Evolutionary conservation across 2,888 invertebrate genomes (phyloP).

Genomic region (Danaus chrysippus): DNA sequence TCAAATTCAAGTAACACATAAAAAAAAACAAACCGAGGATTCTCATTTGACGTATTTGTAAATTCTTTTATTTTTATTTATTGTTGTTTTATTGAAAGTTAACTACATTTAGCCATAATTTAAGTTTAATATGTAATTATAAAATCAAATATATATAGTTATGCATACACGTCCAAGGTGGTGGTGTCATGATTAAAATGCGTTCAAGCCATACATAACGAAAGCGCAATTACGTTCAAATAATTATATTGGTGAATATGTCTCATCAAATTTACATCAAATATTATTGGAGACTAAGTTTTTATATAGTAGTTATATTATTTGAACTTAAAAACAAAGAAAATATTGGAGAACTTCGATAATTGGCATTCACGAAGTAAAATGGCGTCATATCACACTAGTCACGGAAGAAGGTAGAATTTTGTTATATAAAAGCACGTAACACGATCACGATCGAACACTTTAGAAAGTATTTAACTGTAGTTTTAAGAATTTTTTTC

Average conservation of each 20-base stretch:
- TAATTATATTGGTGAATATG: conserved; percentile 3
- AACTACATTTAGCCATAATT: not conserved
- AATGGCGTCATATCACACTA: conserved; percentile 80
- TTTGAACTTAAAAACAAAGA: conserved; percentile 36
- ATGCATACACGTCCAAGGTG: conserved; percentile 53
- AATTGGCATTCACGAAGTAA: conserved; percentile 79
- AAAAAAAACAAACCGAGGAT: too few relatives aligned
- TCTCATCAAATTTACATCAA: conserved; percentile 5
- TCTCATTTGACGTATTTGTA: too few relatives aligned
- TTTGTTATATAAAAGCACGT: conserved; percentile 68
- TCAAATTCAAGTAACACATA: too few relatives aligned
- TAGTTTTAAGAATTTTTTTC: conserved; percentile 52
- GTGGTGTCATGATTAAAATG: conserved; percentile 70
- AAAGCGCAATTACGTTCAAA: conserved; percentile 20
- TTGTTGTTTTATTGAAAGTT: too few relatives aligned
- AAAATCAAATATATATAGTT: conserved; percentile 34
- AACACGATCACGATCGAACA: conserved; percentile 58
- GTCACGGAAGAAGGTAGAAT: conserved; percentile 78
- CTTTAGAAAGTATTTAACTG: conserved; percentile 50
- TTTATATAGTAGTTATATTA: conserved; percentile 12
- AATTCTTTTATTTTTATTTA: too few relatives aligned
- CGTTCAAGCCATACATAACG: conserved; percentile 45
- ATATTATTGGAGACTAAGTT: conserved; percentile 6
- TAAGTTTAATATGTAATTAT: conserved; percentile 11
- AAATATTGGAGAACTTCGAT: conserved; percentile 69